phyloP scores from a whole-genome alignment of 2,113 vertebrate genomes.

The Diadophis punctatus region DNA sequence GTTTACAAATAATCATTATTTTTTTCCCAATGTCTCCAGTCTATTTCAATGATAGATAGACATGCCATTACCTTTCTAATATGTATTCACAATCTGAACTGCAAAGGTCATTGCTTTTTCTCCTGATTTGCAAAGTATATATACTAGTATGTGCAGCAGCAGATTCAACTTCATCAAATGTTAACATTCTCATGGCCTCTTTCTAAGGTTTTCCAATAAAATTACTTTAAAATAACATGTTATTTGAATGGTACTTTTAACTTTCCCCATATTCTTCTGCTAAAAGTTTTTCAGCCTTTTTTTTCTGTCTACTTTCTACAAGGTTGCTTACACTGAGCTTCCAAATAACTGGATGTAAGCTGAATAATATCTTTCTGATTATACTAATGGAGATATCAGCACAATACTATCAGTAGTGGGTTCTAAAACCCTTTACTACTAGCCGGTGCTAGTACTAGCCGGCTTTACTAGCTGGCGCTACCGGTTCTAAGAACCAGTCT shows the following conservation, averaged over 20 bases:
- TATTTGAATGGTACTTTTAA: conserved; percentile 2
- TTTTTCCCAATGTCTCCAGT: conserved; percentile 54
- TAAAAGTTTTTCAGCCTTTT: background rate
- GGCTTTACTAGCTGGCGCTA: too few species aligned
- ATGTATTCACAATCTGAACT: conserved; percentile 36
- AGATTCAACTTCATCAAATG: conserved; percentile 20
- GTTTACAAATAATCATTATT: conserved; percentile 67
- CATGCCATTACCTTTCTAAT: conserved; percentile 54
- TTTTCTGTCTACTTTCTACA: background rate
- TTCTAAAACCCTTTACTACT: too few species aligned
- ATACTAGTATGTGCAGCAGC: conserved; percentile 17
- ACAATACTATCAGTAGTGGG: background rate
- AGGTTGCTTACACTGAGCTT: background rate
- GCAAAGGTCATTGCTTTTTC: conserved; percentile 28
- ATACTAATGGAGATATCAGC: background rate
- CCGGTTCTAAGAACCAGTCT: too few species aligned
- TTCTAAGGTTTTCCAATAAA: conserved; percentile 42
- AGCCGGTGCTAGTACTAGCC: too few species aligned
- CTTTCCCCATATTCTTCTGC: background rate
- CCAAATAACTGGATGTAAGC: background rate
- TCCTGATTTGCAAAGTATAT: background rate
- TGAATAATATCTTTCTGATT: background rate
- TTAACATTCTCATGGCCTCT: background rate
- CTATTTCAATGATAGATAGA: conserved; percentile 62
- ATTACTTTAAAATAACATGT: conserved; percentile 14